Evolutionary conservation across 1,140 invertebrate genomes (phyloP).

Genomic region (Zelostemma sp.): DNA sequence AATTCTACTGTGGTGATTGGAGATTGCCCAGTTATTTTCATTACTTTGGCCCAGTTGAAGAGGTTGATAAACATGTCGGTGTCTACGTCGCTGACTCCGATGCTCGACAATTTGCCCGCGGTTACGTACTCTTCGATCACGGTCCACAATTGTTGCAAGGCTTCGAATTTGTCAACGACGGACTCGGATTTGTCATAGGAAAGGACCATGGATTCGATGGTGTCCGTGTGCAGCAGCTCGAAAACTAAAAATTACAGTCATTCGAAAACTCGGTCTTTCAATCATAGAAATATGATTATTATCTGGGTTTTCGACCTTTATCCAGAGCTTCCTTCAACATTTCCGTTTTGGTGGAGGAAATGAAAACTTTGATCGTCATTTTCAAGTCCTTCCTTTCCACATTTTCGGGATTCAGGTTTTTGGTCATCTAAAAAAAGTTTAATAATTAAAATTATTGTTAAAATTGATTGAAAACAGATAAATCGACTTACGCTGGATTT

Average conservation of each 20-base stretch:
- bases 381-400: conserved; percentile 72
- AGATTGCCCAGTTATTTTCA: conserved; percentile 9
- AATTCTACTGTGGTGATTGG: no score
- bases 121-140: conserved; percentile 79
- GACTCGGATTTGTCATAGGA: conserved; percentile 73
- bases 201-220: conserved; percentile 82
- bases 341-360: conserved; percentile 64
- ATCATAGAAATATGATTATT: conserved; percentile 14
- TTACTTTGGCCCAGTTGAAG: conserved; percentile 81
- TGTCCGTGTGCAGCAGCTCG: conserved; percentile 73
- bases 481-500: conserved; percentile 52
- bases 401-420: conserved; percentile 45
- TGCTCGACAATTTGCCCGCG: conserved; percentile 76
- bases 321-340: conserved; percentile 68
- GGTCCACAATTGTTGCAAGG: conserved; percentile 80
- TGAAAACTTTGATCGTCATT: conserved; percentile 74
- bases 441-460: no score
- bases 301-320: no score
- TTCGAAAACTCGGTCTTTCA: conserved; percentile 21
- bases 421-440: no score
- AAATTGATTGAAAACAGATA: no score
- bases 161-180: conserved; percentile 71
- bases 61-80: conserved; percentile 82
- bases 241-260: conserved; percentile 73
- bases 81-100: conserved; percentile 93